These are phyloP conservation scores for Agrypnus murinus DNA, from an alignment of 2,888 invertebrate genomes.

Conservation along the genomic window DNA sequence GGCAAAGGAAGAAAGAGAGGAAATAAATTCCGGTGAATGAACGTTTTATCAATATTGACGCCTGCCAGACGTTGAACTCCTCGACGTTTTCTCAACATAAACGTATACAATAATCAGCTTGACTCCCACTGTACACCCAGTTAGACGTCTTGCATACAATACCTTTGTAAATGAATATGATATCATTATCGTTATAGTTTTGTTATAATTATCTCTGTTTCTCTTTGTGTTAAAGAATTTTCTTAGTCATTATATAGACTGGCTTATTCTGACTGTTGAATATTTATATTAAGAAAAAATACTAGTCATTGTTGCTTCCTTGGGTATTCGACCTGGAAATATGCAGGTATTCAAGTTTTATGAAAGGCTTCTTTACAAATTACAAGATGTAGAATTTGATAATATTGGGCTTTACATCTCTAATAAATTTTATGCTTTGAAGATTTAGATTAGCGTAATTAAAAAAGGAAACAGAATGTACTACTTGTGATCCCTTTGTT, in stretches of 20 bases:
- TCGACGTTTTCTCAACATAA: conserved; percentile 33
- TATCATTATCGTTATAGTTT: conserved; percentile 9
- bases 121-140: conserved; percentile 34
- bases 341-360: no score
- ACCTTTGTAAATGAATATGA: conserved; percentile 20
- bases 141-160: conserved; percentile 32
- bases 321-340: no score
- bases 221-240: conserved; percentile 6
- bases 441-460: no score
- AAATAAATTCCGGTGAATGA: conserved; percentile 47
- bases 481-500: no score
- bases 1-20: conserved; percentile 33
- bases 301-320: no score
- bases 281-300: not conserved
- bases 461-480: no score
- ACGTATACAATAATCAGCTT: conserved; percentile 38
- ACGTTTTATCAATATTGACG: conserved; percentile 51
- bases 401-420: no score
- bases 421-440: no score
- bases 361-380: no score
- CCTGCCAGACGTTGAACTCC: conserved; percentile 44
- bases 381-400: no score
- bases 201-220: conserved; percentile 21
- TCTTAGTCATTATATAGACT: conserved; percentile 11
- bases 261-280: not conserved